A percentile compares a stretch with the other conserved stretches of the same genome.
Evolutionary conservation across 2,113 vertebrate genomes (phyloP).

Genomic region (Cebus imitator): DNA sequence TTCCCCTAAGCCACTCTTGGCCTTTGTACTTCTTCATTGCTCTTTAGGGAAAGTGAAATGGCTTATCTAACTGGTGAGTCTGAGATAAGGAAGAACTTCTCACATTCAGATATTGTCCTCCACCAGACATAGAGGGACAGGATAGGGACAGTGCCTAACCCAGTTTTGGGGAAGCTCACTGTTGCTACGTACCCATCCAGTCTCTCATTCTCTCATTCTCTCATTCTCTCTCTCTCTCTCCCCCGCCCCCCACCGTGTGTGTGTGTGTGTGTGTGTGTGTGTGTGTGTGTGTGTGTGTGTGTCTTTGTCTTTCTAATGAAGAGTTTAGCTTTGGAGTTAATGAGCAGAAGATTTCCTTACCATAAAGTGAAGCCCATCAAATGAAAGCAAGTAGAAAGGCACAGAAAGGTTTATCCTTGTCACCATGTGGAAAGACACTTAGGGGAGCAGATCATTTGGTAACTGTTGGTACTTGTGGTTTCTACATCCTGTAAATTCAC

Average conservation of each 20-base stretch:
- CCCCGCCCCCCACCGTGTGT: too few species aligned
- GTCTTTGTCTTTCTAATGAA: neutral
- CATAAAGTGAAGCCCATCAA: neutral
- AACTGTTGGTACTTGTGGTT: neutral
- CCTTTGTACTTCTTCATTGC: neutral
- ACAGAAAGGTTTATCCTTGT: neutral
- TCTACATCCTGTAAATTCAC: neutral
- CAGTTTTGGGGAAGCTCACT: neutral
- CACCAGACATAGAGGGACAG: neutral
- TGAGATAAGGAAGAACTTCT: neutral
- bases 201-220: neutral
- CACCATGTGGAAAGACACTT: neutral
- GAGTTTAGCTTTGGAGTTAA: neutral
- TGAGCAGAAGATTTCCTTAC: neutral
- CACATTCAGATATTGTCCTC: neutral
- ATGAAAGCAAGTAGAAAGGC: neutral
- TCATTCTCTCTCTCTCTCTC: too few species aligned
- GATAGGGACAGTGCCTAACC: neutral
- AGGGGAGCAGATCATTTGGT: neutral
- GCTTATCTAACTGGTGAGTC: neutral
- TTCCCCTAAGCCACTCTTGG: neutral
- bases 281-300: too few species aligned
- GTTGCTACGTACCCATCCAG: neutral
- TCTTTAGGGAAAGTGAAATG: neutral
- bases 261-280: too few species aligned